Evolutionary conservation across 2,113 vertebrate genomes (phyloP).

Genomic region (Muntiacus reevesi): DNA sequence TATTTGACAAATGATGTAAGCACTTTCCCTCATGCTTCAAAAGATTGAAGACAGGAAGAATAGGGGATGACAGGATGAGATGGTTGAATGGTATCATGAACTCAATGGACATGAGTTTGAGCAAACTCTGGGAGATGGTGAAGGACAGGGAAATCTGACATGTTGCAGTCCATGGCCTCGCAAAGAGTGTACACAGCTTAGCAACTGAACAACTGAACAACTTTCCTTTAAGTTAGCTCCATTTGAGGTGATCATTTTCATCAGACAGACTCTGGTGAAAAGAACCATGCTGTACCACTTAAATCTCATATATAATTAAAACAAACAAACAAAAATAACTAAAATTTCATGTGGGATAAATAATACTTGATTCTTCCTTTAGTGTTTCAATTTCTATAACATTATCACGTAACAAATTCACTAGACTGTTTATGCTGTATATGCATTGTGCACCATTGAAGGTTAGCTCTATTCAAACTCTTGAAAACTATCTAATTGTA

Average conservation of each 20-base stretch:
- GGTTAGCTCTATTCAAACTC: neutral
- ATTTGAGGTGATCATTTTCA: neutral
- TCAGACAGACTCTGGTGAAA: neutral
- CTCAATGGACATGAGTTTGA: neutral
- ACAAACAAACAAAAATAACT: neutral
- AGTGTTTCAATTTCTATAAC: neutral
- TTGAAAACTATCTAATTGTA: neutral
- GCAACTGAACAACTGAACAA: neutral
- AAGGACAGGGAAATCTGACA: neutral
- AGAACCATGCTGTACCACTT: no score
- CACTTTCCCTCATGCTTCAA: neutral
- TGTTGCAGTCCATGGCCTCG: neutral
- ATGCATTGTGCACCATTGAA: neutral
- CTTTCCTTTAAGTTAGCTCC: neutral
- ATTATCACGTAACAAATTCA: neutral
- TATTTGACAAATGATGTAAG: neutral
- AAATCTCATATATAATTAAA: neutral
- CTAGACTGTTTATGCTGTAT: neutral
- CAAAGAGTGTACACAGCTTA: neutral
- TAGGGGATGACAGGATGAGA: neutral
- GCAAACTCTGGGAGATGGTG: neutral
- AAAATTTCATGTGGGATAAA: neutral
- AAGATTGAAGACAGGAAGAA: neutral
- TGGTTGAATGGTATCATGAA: neutral
- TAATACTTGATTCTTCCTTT: neutral